Evolutionary conservation across 2,888 invertebrate genomes (phyloP).

Genomic region (Tetanocera ferruginea): DNA sequence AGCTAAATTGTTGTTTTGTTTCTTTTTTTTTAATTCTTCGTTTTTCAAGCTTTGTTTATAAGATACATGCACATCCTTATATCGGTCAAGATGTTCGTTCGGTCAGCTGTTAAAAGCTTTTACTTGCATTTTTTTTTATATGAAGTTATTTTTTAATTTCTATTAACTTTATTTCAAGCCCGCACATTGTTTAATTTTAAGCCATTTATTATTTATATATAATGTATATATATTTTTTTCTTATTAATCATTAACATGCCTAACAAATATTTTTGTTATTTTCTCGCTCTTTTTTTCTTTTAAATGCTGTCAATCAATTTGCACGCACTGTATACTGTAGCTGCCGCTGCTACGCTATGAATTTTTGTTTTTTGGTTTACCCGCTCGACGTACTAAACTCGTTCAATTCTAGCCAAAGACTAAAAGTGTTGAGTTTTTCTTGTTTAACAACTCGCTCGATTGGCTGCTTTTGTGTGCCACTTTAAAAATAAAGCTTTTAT

Average conservation of each 20-base stretch:
- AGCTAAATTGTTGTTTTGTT: not conserved
- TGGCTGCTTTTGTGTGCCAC: too few species aligned
- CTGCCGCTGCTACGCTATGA: not conserved
- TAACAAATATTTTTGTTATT: not conserved
- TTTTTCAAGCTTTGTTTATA: not conserved
- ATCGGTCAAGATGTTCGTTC: conserved; percentile 8
- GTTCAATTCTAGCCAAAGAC: conserved; percentile 25
- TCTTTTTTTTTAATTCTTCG: not conserved
- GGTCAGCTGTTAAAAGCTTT: conserved; percentile 32
- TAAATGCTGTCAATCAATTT: not conserved
- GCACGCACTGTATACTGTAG: conserved; percentile 12
- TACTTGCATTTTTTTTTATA: conserved; percentile 31
- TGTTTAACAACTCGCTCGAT: too few species aligned
- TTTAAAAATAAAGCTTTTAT: too few species aligned
- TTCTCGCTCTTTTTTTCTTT: not conserved
- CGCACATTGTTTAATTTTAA: not conserved
- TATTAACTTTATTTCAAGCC: not conserved
- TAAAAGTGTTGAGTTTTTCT: conserved; percentile 3
- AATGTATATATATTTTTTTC: not conserved
- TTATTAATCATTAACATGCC: not conserved
- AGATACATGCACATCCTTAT: conserved; percentile 4
- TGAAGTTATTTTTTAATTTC: not conserved
- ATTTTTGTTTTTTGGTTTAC: not conserved
- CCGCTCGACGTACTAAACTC: conserved; percentile 25
- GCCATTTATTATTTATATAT: not conserved